Percentiles rank a stretch among this genome's conserved stretches.
Evolutionary conservation across 1,140 invertebrate genomes (phyloP).

Genomic region (Ceratina calcarata): DNA sequence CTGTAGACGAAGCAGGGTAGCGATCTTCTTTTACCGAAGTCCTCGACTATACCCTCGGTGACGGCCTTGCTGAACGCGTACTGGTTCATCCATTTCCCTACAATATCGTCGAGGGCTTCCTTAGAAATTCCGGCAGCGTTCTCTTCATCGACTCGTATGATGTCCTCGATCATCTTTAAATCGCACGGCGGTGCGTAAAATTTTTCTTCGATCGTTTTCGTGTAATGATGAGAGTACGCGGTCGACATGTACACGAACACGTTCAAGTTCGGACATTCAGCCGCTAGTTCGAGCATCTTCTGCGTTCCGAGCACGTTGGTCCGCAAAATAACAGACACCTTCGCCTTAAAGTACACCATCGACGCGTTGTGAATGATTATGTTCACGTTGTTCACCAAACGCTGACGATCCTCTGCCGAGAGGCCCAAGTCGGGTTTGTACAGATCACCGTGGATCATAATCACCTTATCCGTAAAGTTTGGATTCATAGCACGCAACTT

Average conservation of each 20-base stretch:
- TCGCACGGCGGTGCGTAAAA: slow-evolving; percentile 79
- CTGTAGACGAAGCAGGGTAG: slow-evolving; percentile 83
- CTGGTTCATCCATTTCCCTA: slow-evolving; percentile 82
- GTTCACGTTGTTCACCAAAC: slow-evolving; percentile 82
- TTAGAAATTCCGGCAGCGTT: slow-evolving; percentile 60
- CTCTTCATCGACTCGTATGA: slow-evolving; percentile 68
- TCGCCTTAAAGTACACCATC: slow-evolving; percentile 79
- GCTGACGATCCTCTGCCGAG: slow-evolving; percentile 81
- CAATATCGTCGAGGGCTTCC: slow-evolving; percentile 70
- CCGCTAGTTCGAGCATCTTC: slow-evolving; percentile 83
- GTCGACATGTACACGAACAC: slow-evolving; percentile 68
- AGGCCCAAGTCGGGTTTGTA: slow-evolving; percentile 85
- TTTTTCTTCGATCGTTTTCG: slow-evolving; percentile 80
- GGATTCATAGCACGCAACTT: slow-evolving; percentile 77
- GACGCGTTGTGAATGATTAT: slow-evolving; percentile 93
- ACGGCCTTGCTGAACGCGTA: slow-evolving; percentile 83
- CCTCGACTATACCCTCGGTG: slow-evolving; percentile 82
- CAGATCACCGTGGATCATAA: slow-evolving; percentile 86
- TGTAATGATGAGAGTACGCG: slow-evolving; percentile 74
- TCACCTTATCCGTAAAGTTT: slow-evolving; percentile 83
- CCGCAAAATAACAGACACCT: slow-evolving; percentile 87
- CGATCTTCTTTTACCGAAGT: slow-evolving; percentile 75
- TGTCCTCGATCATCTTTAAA: slow-evolving; percentile 77
- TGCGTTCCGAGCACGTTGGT: slow-evolving; percentile 84
- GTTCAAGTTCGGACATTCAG: slow-evolving; percentile 80